phyloP scores from a whole-genome alignment of 2,888 invertebrate species.

The Drosophila borborema region DNA sequence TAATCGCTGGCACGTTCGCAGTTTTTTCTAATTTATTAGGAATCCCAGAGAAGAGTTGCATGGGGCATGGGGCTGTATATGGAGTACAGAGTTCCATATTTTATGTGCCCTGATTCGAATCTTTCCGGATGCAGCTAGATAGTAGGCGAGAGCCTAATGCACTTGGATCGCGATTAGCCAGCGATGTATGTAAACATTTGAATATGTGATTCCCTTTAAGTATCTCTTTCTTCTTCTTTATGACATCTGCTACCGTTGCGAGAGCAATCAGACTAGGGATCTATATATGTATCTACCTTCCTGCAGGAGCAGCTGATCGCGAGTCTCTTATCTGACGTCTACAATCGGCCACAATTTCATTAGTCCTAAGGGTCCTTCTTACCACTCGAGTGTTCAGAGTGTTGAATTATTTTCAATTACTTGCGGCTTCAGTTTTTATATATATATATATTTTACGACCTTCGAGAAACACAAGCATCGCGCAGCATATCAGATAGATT shows the following conservation, averaged over 20 bases:
- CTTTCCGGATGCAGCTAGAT: neutral
- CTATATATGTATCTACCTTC: slow-evolving; percentile 17
- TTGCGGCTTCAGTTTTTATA: slow-evolving; percentile 51
- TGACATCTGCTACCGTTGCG: slow-evolving; percentile 14
- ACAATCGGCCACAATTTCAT: slow-evolving; percentile 43
- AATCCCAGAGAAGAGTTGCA: slow-evolving; percentile 9
- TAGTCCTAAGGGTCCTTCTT: slow-evolving; percentile 30
- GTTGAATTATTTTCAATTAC: slow-evolving; percentile 77
- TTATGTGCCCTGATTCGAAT: neutral
- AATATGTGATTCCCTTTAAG: neutral
- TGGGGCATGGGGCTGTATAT: neutral
- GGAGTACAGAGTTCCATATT: neutral
- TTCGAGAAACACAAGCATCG: slow-evolving; percentile 32
- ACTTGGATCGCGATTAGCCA: neutral
- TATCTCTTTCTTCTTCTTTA: neutral
- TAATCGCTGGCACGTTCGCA: slow-evolving; percentile 62
- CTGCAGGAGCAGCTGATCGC: slow-evolving; percentile 41
- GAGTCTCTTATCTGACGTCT: slow-evolving; percentile 38
- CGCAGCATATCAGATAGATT: slow-evolving; percentile 39
- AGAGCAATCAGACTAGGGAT: slow-evolving; percentile 10
- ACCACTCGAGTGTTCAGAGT: slow-evolving; percentile 47
- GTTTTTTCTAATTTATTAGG: slow-evolving; percentile 14
- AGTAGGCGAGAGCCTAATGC: neutral
- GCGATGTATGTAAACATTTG: neutral
- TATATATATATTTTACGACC: slow-evolving; percentile 56